Conservation (phyloP, 2,113 vertebrate species). For the Dipodomys merriami region DNA sequence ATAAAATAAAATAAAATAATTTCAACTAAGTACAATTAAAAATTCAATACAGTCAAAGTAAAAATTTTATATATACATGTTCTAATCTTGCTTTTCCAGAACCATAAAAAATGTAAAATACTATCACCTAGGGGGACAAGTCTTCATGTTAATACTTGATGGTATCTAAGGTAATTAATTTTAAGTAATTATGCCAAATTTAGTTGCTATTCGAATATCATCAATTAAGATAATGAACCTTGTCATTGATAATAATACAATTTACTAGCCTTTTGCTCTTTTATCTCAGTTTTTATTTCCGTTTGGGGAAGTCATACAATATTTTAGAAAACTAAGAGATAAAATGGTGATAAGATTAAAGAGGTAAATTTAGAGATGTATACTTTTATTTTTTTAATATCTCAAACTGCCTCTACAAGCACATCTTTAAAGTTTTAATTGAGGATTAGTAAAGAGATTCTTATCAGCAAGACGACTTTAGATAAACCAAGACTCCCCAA, state of each 20-base stretch:
- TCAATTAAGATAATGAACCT: slow-evolving; percentile 52
- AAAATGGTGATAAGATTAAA: slow-evolving; percentile 11
- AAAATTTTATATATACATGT: slow-evolving; percentile 34
- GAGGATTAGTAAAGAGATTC: neutral
- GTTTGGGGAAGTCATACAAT: slow-evolving; percentile 36
- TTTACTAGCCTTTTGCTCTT: slow-evolving; percentile 44
- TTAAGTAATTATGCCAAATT: slow-evolving; percentile 68
- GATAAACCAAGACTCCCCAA: neutral
- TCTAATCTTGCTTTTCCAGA: slow-evolving; percentile 53
- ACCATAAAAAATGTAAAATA: slow-evolving; percentile 35
- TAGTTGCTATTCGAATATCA: slow-evolving; percentile 61
- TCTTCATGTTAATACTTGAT: slow-evolving; percentile 62
- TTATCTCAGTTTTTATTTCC: slow-evolving; percentile 59
- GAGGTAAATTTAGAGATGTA: neutral
- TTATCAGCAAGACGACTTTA: neutral
- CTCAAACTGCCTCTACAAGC: neutral
- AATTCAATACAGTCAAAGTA: slow-evolving; percentile 17
- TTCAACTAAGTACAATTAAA: neutral
- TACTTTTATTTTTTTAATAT: slow-evolving; percentile 28
- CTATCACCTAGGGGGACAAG: neutral
- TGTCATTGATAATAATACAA: slow-evolving; percentile 18
- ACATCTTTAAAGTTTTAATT: slow-evolving; percentile 18
- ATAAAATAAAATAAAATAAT: too few relatives aligned
- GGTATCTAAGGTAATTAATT: slow-evolving; percentile 54
- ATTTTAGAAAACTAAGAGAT: neutral